Percentiles rank a stretch among this genome's conserved stretches.
These are phyloP conservation scores for Muscicapa striata DNA, from an alignment of 2,797 vertebrate species.

Conservation along the genomic window DNA sequence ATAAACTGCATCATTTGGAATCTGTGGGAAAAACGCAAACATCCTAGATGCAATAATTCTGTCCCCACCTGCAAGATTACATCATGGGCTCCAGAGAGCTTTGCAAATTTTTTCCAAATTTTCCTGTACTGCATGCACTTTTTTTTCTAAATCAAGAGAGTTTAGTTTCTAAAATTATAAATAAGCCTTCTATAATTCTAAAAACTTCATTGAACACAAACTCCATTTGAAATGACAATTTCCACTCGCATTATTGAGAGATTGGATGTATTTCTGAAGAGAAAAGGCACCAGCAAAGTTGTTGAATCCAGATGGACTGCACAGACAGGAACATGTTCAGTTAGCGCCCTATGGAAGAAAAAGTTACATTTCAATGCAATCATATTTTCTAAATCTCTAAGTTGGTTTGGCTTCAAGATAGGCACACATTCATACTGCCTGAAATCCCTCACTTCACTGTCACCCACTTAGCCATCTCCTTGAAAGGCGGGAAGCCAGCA, in stretches of 20 bases:
- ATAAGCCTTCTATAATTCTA: slow-evolving; percentile 29
- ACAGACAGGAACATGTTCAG: slow-evolving; percentile 9
- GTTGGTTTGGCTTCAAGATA: not conserved
- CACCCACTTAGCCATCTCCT: not conserved
- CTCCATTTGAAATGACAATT: slow-evolving; percentile 49
- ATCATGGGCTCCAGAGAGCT: not conserved
- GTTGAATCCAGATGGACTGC: slow-evolving; percentile 1
- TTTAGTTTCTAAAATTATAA: slow-evolving; percentile 47
- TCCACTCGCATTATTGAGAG: slow-evolving; percentile 71
- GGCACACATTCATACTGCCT: not conserved
- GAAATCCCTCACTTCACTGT: not conserved
- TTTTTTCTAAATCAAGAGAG: slow-evolving; percentile 21
- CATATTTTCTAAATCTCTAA: not conserved
- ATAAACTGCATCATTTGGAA: not conserved
- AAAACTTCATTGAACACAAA: slow-evolving; percentile 55
- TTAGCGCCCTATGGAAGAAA: slow-evolving; percentile 70
- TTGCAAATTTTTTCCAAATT: slow-evolving; percentile 26
- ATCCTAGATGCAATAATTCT: not conserved
- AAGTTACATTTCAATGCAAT: slow-evolving; percentile 27
- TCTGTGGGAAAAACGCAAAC: not conserved
- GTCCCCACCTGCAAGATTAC: not conserved
- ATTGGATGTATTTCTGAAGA: slow-evolving; percentile 64
- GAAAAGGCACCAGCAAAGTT: slow-evolving; percentile 21
- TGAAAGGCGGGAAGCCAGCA: not conserved
- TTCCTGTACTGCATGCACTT: not conserved